Conservation (phyloP, 1,140 invertebrate species). For the Zaprionus gabonicus region DNA sequence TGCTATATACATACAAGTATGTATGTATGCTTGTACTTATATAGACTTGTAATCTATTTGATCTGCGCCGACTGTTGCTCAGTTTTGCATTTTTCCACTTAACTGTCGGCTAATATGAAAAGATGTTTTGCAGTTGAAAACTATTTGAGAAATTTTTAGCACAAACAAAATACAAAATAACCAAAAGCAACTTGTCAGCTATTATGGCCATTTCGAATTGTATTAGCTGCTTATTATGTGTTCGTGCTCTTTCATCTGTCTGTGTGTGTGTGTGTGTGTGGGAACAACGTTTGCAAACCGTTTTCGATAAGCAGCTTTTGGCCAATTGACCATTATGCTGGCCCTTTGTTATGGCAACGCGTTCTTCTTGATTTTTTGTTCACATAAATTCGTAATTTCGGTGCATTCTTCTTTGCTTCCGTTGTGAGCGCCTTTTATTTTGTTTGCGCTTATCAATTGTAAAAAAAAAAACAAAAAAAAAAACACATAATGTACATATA, state of each 20-base stretch:
- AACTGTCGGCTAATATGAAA: slow-evolving; percentile 52
- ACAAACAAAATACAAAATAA: neutral
- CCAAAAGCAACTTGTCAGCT: slow-evolving; percentile 20
- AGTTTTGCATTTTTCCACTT: slow-evolving; percentile 68
- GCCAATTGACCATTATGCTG: slow-evolving; percentile 26
- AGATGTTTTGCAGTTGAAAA: slow-evolving; percentile 46
- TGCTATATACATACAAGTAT: neutral
- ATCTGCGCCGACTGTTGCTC: slow-evolving; percentile 68
- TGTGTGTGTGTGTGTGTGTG: slow-evolving; percentile 7
- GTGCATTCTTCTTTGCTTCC: slow-evolving; percentile 28
- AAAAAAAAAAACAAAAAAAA: neutral
- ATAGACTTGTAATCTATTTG: slow-evolving; percentile 72
- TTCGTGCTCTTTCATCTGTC: neutral
- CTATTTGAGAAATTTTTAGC: slow-evolving; percentile 47
- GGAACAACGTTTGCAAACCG: neutral
- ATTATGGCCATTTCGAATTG: neutral
- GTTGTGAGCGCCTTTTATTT: neutral
- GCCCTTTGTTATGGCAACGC: slow-evolving; percentile 25
- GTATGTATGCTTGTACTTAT: slow-evolving; percentile 22
- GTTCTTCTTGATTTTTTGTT: neutral
- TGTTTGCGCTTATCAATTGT: slow-evolving; percentile 63
- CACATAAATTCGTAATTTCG: slow-evolving; percentile 28
- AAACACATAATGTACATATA: slow-evolving; percentile 25
- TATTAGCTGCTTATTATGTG: slow-evolving; percentile 11
- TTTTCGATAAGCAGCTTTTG: slow-evolving; percentile 33